Conservation (phyloP, 2,797 vertebrate species). For the Sebastes hubbsi region DNA sequence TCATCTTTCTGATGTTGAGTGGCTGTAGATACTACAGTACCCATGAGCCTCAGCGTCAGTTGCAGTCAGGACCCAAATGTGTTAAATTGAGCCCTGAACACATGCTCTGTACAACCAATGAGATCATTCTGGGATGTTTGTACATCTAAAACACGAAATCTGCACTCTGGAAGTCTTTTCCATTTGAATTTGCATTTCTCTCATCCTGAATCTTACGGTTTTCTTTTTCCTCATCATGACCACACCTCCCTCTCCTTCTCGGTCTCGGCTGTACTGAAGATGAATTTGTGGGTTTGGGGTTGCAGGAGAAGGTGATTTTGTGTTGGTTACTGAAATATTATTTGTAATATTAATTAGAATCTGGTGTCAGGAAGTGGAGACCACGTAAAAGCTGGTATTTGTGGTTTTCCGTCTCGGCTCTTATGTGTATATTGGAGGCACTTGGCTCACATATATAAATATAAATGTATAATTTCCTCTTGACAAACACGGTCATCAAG, state of each 20-base stretch:
- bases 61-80: neutral
- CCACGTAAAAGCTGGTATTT: slow-evolving; percentile 76
- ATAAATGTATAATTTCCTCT: slow-evolving; percentile 39
- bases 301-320: neutral
- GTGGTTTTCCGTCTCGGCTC: slow-evolving; percentile 58
- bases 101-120: neutral
- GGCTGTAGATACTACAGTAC: neutral
- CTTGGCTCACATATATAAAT: slow-evolving; percentile 50
- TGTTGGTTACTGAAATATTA: slow-evolving; percentile 3
- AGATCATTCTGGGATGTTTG: neutral
- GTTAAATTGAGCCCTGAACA: neutral
- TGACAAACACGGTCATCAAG: slow-evolving; percentile 63
- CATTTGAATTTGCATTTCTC: neutral
- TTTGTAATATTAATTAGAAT: slow-evolving; percentile 46
- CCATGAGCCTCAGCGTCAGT: neutral
- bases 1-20: neutral
- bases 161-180: neutral
- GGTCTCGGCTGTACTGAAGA: neutral
- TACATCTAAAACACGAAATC: neutral
- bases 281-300: neutral
- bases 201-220: neutral
- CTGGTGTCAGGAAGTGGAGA: slow-evolving; percentile 46
- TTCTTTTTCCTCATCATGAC: neutral
- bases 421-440: slow-evolving; percentile 69
- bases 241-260: neutral